Evolutionary conservation across 1,140 invertebrate genomes (phyloP), one percentile per base, ranked within the genome.

Genomic region (Leucophenga varia): DNA sequence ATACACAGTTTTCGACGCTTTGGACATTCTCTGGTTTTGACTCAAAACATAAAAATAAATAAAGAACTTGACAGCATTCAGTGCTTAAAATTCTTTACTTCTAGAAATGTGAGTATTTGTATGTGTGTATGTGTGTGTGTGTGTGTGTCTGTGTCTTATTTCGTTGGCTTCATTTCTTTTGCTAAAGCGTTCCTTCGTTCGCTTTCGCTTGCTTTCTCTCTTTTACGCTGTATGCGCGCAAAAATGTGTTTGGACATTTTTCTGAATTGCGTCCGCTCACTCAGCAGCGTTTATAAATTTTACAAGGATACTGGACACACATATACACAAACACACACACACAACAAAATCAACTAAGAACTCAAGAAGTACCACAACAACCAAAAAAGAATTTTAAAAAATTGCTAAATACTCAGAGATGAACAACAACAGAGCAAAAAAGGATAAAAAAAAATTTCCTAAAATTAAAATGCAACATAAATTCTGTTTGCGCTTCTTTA

Each of bases 401-500:
- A n/a, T n/a, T n/a, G n/a, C n/a, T n/a, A n/a, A n/a, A n/a, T n/a
- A n/a, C n/a, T n/a, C n/a, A n/a, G n/a, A n/a, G n/a, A n/a, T n/a
- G 12, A 34, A 34, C 32, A 5, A 14, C 32, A 49, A 54, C 51
- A 12, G n/a, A n/a, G n/a, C n/a, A 46, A 47, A 61, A 67, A 72
- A 72, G 69, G 69, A 72, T 72, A 70, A 72, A 57, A 72, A 65
- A 72, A 72, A 72, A 72, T 69, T 72, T 71, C 68, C 69, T 64
- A 68, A 72, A 69, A 72, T 72, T 72, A 72, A 72, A 72, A 72
- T 72, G 69, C 68, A 72, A 72, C 68, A 72, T 72, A 72, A 72
- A 72, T 72, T 72, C 68, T 61, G 59, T 59, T 64, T 70, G 61
- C 63, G 56, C 57, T 64, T 70, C 59, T 65, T 69, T 64, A 60